Evolutionary conservation across 2,888 invertebrate genomes (phyloP), one percentile per base, ranked within the genome.

Genomic region (Thera obeliscata): DNA sequence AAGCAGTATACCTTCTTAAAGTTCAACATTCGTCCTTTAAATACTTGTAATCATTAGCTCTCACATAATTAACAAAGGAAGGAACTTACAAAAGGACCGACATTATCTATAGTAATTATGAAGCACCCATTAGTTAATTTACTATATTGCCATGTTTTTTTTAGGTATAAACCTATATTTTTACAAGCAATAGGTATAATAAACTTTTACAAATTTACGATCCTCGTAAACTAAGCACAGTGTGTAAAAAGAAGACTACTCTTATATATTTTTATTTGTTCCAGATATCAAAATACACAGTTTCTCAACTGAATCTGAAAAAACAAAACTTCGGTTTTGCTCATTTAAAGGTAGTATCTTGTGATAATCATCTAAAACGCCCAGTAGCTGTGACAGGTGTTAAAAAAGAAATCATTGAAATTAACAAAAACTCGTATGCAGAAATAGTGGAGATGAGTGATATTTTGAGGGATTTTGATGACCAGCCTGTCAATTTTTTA

Each of bases 61-160:
- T 22, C 54, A 67, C 66, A 62, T 71, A 75, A 72, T 74, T 74
- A 75, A 71, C 67, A 66, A 64, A 66, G 54, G 66, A 61, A 50
- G 56, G 58, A 62, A 69, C 41, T 54, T 60, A 56, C 64, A 69
- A 7, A 6, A 8, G 5, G 63, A 59, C 50, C 50, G 8, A 8
- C 60, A 54, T 60, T 54, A 33, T 66, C 46, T 66, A 48, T 56
- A 58, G 46, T 52, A 66, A 46, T 8, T 9, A 50, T 55, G 61
- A 52, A 55, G 54, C 38, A 50, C 46, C 38, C 62, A 64, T 60
- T 60, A 22, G 22, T 22, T 22, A 22, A 22, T 22, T 22, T 22
- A 22, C 22, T 22, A 48, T 56, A 41, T 67, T 38, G 36, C 52
- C 46, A 46, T n/a, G 36, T 22, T 12, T 60, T 49, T 5, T 12